phyloP scores from a whole-genome alignment of 2,888 invertebrate genomes.

The Azorinus chamasolen region DNA sequence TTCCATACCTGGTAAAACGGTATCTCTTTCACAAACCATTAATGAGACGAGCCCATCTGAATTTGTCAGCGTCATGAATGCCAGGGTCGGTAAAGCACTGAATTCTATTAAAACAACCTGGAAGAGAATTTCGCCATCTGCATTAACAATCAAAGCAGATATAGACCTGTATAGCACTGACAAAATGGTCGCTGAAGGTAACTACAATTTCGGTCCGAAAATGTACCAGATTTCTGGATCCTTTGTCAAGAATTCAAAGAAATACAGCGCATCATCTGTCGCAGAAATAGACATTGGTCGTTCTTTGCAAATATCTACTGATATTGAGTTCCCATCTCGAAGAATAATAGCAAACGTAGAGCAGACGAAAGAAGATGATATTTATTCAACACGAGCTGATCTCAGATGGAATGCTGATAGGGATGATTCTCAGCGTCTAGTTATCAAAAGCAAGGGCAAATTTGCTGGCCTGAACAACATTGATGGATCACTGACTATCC shows the following conservation, averaged over 20 bases:
- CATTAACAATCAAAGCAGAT: constrained; percentile 61
- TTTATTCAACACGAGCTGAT: constrained; percentile 59
- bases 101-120: constrained; percentile 63
- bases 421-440: constrained; percentile 59
- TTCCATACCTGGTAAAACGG: constrained; percentile 69
- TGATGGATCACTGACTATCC: constrained; percentile 55
- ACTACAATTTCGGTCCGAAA: constrained; percentile 54
- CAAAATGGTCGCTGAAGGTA: constrained; percentile 60
- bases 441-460: constrained; percentile 52
- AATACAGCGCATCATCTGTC: constrained; percentile 53
- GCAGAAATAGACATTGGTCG: constrained; percentile 49
- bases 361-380: constrained; percentile 45
- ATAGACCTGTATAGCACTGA: constrained; percentile 59
- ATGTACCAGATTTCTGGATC: constrained; percentile 59
- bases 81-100: constrained; percentile 58
- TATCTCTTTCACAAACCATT: constrained; percentile 67
- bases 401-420: constrained; percentile 75
- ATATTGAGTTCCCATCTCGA: constrained; percentile 63
- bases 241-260: constrained; percentile 48
- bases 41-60: constrained; percentile 60
- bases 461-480: constrained; percentile 45
- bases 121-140: constrained; percentile 39
- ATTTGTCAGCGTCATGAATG: constrained; percentile 62
- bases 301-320: constrained; percentile 56
- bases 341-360: constrained; percentile 65